phyloP scores from a whole-genome alignment of 2,888 invertebrate species.

The Andrena chrysosceles region DNA sequence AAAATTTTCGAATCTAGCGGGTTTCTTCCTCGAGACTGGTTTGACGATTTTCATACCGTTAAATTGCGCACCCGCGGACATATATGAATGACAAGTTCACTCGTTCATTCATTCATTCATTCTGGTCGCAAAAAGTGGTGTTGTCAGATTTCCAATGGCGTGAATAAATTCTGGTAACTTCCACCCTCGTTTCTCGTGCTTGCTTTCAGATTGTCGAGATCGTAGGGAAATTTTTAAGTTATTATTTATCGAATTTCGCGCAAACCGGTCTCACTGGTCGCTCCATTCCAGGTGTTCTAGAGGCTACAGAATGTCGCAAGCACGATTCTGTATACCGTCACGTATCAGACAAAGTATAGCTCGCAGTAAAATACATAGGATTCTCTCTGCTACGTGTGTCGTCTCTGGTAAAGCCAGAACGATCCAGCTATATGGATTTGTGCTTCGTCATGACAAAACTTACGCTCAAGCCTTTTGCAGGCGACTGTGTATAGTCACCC shows the following conservation, averaged over 20 bases:
- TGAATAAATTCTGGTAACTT: background rate
- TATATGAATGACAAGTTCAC: constrained; percentile 2
- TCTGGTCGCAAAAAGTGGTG: constrained; percentile 19
- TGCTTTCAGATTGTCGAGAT: constrained; percentile 22
- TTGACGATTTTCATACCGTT: constrained; percentile 29
- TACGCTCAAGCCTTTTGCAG: constrained; percentile 64
- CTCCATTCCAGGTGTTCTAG: constrained; percentile 65
- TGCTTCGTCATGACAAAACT: constrained; percentile 69
- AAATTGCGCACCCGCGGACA: constrained; percentile 18
- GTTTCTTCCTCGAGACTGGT: constrained; percentile 44
- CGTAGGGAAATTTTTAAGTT: constrained; percentile 14
- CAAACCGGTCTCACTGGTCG: constrained; percentile 61
- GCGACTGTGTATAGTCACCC: constrained; percentile 56
- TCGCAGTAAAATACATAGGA: constrained; percentile 39
- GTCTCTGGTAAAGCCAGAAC: constrained; percentile 17
- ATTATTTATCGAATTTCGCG: constrained; percentile 38
- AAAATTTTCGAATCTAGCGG: constrained; percentile 31
- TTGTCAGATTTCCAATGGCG: background rate
- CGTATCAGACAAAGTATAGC: constrained; percentile 41
- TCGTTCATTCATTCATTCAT: background rate
- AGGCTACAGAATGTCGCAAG: constrained; percentile 71
- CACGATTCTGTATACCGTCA: constrained; percentile 57
- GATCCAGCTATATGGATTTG: constrained; percentile 56
- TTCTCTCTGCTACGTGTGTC: constrained; percentile 41
- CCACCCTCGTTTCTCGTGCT: constrained; percentile 26